Percentiles rank a stretch among this genome's conserved stretches.
These are phyloP conservation scores for Drosophila eohydei DNA, from an alignment of 2,888 invertebrate genomes.

Conservation along the genomic window DNA sequence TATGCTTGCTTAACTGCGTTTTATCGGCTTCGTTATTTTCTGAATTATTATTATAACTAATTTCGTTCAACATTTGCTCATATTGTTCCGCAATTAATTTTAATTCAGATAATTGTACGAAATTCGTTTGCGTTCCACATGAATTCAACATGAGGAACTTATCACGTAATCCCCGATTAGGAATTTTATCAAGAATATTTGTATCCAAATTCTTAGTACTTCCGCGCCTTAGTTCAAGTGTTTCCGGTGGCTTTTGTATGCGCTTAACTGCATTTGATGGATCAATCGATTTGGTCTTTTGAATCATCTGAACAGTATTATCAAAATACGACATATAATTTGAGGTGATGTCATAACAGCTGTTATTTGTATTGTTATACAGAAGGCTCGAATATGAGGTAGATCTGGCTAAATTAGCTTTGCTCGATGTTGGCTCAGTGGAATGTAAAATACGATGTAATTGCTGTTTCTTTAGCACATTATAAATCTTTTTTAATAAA, in stretches of 20 bases:
- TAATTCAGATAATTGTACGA: conserved; percentile 80
- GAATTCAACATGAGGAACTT: conserved; percentile 47
- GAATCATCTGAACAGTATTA: background rate
- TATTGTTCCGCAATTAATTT: conserved; percentile 79
- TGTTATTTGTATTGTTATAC: conserved; percentile 40
- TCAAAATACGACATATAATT: background rate
- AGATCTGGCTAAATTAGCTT: conserved; percentile 57
- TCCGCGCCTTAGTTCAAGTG: conserved; percentile 35
- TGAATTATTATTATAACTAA: conserved; percentile 13
- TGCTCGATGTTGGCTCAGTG: conserved; percentile 47
- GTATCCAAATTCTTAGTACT: background rate
- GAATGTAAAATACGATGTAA: conserved; percentile 82
- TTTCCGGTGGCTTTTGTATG: conserved; percentile 57
- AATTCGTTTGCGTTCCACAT: conserved; percentile 81
- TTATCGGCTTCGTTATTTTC: conserved; percentile 79
- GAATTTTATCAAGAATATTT: background rate
- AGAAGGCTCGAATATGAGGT: conserved; percentile 68
- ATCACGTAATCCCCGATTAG: conserved; percentile 8
- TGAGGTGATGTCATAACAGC: conserved; percentile 17
- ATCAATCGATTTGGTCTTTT: background rate
- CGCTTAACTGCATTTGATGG: conserved; percentile 24
- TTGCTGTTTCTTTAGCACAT: conserved; percentile 82
- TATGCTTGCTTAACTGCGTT: background rate
- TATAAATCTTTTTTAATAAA: conserved; percentile 87
- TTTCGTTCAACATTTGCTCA: conserved; percentile 59